Base-by-base conservation (phyloP, 2,888 invertebrate genomes). In the Apodemia mormo region DNA sequence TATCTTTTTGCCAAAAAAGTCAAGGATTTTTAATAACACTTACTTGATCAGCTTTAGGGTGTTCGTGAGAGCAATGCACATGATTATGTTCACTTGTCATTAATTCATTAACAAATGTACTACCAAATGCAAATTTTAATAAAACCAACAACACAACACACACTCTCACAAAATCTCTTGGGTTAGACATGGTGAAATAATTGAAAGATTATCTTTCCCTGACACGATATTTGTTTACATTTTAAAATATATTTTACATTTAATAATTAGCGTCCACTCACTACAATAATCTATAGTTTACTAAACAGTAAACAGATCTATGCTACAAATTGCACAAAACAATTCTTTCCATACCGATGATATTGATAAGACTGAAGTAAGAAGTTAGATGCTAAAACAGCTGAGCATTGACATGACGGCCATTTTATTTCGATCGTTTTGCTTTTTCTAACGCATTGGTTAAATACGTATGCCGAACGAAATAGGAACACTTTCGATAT, bases 31-130 rank as follows among this genome's bases (percentile, higher is more conserved):
- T 0, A 45, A 66, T 56, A 61, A 54, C 37, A 90, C 94, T 94
- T 82, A 96, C 96, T 94, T 96, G 95, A 82, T 96, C 94, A 70
- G 94, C 94, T 80, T 94, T 95, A 1, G 96, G 96, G 85, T 96
- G 95, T 74, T 94, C 90, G 78, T 96, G 96, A 67, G 90, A 94
- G 85, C 96, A 96, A 76, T 94, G 93, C 8, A 83, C 82, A 81
- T 89, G 85, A 37, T 77, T 75, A 73, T 86, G 83, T 71, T 85
- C 86, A 72, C 76, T 82, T 6, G 77, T 77, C 52, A 75, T 73
- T 73, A 80, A 76, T 76, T 81, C 80, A 70, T 79, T 79, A 33
- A 85, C 82, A 72, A 79, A 78, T 75, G 82, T 81, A 77, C 83
- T 76, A 68, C 82, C 77, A 70, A 79, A 77, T 74, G 81, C 82